Evolutionary conservation across 2,797 vertebrate species (phyloP).

Genomic region (Clarias laeviceps): DNA sequence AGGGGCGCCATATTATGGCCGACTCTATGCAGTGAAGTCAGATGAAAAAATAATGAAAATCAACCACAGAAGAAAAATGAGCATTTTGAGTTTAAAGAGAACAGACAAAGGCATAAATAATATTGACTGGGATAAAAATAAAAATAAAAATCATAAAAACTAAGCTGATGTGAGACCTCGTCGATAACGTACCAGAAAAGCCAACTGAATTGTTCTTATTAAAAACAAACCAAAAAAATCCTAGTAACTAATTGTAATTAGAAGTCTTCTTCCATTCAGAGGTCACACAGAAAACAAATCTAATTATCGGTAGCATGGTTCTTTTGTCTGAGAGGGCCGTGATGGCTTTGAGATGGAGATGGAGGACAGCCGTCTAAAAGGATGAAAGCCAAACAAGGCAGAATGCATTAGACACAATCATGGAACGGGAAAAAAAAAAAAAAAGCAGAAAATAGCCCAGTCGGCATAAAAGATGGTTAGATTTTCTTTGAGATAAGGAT

Average conservation of each 20-base stretch:
- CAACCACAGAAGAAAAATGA: background rate
- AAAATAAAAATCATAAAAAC: background rate
- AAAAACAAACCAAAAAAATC: background rate
- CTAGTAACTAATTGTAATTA: background rate
- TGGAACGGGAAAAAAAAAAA: background rate
- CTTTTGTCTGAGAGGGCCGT: background rate
- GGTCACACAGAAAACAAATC: background rate
- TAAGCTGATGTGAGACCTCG: no score
- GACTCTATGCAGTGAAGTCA: no score
- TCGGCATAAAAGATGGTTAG: background rate
- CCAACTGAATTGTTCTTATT: background rate
- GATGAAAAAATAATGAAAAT: background rate
- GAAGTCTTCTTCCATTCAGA: background rate
- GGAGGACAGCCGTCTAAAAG: constrained; percentile 13
- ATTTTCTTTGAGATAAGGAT: background rate
- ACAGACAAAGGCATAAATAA: background rate
- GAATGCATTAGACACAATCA: constrained; percentile 23
- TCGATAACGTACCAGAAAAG: no score
- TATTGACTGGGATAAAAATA: background rate
- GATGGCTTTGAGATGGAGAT: constrained; percentile 21
- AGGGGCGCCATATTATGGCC: no score
- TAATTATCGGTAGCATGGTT: background rate
- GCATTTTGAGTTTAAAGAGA: background rate
- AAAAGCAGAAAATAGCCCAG: constrained; percentile 2
- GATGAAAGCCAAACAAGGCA: constrained; percentile 36